phyloP scores from a whole-genome alignment of 1,140 invertebrate genomes.

The Augochlora pura region DNA sequence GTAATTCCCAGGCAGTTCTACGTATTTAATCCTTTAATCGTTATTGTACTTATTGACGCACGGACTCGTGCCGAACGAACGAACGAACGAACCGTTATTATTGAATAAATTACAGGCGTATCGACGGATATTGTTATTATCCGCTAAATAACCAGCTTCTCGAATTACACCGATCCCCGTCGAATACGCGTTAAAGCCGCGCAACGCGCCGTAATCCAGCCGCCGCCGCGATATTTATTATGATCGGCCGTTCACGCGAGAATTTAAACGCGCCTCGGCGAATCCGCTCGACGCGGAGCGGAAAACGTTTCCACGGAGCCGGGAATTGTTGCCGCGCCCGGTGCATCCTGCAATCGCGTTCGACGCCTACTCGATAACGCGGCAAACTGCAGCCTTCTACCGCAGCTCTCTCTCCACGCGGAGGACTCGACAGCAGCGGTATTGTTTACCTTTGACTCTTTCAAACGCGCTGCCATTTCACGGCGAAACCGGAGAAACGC shows the following conservation, averaged over 20 bases:
- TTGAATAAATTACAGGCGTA: not conserved
- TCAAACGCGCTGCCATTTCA: not conserved
- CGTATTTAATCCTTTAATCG: not conserved
- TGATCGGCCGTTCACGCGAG: not conserved
- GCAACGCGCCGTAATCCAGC: not conserved
- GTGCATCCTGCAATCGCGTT: not conserved
- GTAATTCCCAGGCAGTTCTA: not conserved
- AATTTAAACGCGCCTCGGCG: not conserved
- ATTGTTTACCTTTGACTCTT: conserved; percentile 31
- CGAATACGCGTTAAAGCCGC: not conserved
- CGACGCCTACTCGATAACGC: conserved; percentile 10
- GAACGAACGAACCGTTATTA: not conserved
- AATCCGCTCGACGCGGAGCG: not conserved
- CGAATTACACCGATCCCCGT: not conserved
- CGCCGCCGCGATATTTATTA: not conserved
- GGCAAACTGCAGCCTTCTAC: not conserved
- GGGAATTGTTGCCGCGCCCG: not conserved
- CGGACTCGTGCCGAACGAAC: not conserved
- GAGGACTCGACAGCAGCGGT: not conserved
- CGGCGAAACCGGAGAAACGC: not conserved
- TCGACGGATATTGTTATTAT: not conserved
- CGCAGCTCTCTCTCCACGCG: no score
- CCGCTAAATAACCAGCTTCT: conserved; percentile 1
- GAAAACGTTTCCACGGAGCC: not conserved
- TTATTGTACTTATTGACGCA: conserved; percentile 6